Evolutionary conservation across 1,140 invertebrate genomes (phyloP).

Genomic region (Panagrolaimus sp.): DNA sequence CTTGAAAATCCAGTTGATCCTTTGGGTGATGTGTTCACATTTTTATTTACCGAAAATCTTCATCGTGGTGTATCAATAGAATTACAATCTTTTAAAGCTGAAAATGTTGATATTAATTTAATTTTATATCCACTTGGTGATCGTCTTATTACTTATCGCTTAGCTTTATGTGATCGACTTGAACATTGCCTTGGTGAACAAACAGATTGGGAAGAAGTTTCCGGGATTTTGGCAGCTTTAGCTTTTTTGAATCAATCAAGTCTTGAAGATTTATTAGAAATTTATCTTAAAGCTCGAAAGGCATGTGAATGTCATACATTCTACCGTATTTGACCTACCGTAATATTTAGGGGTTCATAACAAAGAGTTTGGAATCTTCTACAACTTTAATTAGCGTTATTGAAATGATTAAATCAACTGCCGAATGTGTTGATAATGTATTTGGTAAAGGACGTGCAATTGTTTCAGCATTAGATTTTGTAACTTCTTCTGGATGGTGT

Average conservation of each 20-base stretch:
- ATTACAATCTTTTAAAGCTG: background rate
- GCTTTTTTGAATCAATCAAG: conserved; percentile 30
- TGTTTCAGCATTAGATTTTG: conserved; percentile 26
- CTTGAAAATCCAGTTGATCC: conserved; percentile 18
- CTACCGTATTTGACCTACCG: too few species aligned
- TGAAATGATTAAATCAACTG: conserved; percentile 30
- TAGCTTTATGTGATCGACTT: conserved; percentile 26
- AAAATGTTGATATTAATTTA: background rate
- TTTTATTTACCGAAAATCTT: conserved; percentile 33
- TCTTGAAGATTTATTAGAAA: conserved; percentile 30
- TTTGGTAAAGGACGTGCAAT: conserved; percentile 33
- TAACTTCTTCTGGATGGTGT: conserved; percentile 36
- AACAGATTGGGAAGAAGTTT: conserved; percentile 30
- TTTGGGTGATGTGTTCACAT: conserved; percentile 33
- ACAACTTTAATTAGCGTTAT: conserved; percentile 44
- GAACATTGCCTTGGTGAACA: conserved; percentile 19
- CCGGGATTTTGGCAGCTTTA: conserved; percentile 27
- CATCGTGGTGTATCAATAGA: conserved; percentile 27
- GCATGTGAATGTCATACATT: too few species aligned
- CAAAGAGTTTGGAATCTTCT: conserved; percentile 13
- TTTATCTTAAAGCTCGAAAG: conserved; percentile 33
- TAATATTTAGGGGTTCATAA: background rate
- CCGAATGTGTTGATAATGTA: conserved; percentile 32
- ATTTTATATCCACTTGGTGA: conserved; percentile 10
- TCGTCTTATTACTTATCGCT: conserved; percentile 14